A percentile compares a stretch with the other conserved stretches of the same genome.
phyloP scores from a whole-genome alignment of 2,113 vertebrate species.

The Semicossyphus pulcher region DNA sequence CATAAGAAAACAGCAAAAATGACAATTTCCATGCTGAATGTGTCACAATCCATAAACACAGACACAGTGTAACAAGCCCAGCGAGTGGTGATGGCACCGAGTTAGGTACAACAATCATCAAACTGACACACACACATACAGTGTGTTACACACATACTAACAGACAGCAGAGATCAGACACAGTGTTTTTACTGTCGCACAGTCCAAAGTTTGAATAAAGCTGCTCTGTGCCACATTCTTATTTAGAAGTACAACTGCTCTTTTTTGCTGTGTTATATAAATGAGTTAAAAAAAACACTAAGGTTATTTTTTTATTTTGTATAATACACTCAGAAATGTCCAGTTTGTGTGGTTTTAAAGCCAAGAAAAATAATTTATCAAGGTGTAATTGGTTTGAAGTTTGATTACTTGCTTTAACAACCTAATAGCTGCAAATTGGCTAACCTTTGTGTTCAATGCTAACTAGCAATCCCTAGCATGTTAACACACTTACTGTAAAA shows the following conservation, averaged over 20 bases:
- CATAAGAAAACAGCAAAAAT: slow-evolving; percentile 31
- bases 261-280: background rate
- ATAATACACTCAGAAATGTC: background rate
- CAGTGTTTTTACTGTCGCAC: slow-evolving; percentile 18
- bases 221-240: slow-evolving; percentile 3
- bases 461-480: background rate
- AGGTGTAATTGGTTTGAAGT: background rate
- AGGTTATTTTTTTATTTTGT: background rate
- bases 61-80: slow-evolving; percentile 48
- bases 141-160: slow-evolving; percentile 14
- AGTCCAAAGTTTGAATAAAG: slow-evolving; percentile 1
- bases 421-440: background rate
- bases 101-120: slow-evolving; percentile 32
- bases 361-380: background rate
- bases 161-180: slow-evolving; percentile 28
- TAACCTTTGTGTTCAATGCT: background rate
- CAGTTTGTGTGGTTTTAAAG: background rate
- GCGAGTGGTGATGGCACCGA: background rate
- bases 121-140: slow-evolving; percentile 26
- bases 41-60: slow-evolving; percentile 47
- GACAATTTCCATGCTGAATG: slow-evolving; percentile 16
- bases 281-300: background rate
- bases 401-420: background rate
- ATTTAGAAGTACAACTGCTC: background rate
- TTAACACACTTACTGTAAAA: background rate